Evolutionary conservation across 2,888 invertebrate species (phyloP).

Genomic region (Calameuta filiformis): DNA sequence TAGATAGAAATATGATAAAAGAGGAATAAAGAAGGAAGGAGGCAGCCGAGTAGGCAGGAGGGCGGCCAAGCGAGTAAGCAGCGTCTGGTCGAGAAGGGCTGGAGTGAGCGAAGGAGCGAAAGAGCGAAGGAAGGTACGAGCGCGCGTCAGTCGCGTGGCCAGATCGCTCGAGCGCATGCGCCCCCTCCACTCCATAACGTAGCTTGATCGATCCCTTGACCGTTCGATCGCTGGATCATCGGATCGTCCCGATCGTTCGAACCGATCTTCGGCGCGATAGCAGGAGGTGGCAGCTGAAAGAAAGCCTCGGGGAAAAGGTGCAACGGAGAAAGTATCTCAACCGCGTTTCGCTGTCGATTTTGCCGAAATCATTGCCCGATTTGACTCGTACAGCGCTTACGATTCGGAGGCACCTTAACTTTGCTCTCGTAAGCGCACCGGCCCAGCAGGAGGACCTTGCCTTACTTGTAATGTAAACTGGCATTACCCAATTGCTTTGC

Average conservation of each 20-base stretch:
- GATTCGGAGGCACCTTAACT: background rate
- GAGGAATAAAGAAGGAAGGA: constrained; percentile 12
- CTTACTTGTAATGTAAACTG: background rate
- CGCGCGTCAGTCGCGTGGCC: constrained; percentile 54
- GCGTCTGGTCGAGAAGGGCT: background rate
- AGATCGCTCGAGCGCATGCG: constrained; percentile 39
- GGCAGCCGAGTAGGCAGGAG: constrained; percentile 17
- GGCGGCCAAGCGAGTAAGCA: background rate
- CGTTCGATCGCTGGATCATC: constrained; percentile 1
- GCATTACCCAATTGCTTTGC: background rate
- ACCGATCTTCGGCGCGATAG: background rate
- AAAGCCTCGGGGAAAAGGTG: background rate
- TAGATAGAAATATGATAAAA: constrained; percentile 13
- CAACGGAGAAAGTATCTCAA: background rate
- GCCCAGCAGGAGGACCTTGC: background rate
- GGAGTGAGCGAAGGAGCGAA: constrained; percentile 2
- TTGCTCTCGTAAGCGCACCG: background rate
- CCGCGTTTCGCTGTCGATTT: background rate
- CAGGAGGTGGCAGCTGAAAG: background rate
- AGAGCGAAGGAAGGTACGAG: constrained; percentile 12
- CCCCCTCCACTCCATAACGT: constrained; percentile 12
- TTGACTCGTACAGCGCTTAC: background rate
- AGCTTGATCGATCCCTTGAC: background rate
- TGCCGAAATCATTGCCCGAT: background rate
- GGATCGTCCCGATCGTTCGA: background rate